Evolutionary conservation across 2,888 invertebrate genomes (phyloP), one percentile per base, ranked within the genome.

Genomic region (Acleris cristana): DNA sequence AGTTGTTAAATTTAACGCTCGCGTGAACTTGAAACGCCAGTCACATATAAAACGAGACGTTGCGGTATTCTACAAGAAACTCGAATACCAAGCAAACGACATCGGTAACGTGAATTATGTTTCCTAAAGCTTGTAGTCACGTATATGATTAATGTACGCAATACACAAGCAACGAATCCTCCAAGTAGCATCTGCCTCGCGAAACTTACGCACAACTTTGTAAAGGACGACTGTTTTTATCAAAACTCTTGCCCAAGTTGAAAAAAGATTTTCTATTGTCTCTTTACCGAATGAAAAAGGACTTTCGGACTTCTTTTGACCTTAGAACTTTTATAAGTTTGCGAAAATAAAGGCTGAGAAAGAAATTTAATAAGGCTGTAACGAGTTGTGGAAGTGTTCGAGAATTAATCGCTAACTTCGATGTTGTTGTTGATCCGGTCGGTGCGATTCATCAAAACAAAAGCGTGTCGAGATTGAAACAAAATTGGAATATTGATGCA

Each of bases 361-460:
- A 5, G 18, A 8, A 54, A 52, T 53, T 59, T 45, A 54, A 54
- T n/a, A 63, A 40, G 8, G 40, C 18, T 21, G 18, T 49, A 16
- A 34, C 30, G 26, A 51, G 44, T 56, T 63, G 34, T 55, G 12
- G 5, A 44, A 56, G 54, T 26, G 55, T 44, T 16, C 12, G 10
- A 40, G 19, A 60, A 60, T 60, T 60, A 60, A 66, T 66, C 45
- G 21, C 7, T 5, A 45, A 52, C 18, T 57, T 61, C 34, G 34
- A 34, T 10, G 55, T 26, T 21, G 49, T 48, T 30, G 57, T 63
- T 53, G 34, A 19, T 14, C 30, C 26, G 61, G 21, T 48, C 14
- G 62, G 64, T 16, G 61, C 69, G 59, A 72, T 72, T 66, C 72
- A 74, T 72, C 70, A 72, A 78, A 79, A 79, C 76, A 78, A 76